Percentiles rank a stretch among this genome's conserved stretches.
Evolutionary conservation across 2,113 vertebrate species (phyloP).

Genomic region (Pituophis catenifer): DNA sequence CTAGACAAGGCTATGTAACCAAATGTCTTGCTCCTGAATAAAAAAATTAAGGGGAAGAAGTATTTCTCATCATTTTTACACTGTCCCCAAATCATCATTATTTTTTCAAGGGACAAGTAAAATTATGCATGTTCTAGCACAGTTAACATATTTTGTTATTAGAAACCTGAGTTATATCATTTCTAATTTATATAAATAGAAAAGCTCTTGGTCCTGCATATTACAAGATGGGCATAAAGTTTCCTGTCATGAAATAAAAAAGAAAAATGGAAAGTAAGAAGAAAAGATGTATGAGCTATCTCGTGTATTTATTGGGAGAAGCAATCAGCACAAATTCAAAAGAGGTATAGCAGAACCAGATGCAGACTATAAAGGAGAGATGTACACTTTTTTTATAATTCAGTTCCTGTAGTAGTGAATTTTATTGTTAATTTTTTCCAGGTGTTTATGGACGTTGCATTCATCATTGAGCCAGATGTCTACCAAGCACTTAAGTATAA

Average conservation of each 20-base stretch:
- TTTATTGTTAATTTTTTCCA: conserved; percentile 27
- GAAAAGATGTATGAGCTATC: neutral
- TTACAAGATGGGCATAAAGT: neutral
- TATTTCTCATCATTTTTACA: neutral
- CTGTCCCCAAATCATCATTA: neutral
- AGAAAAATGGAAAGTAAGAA: neutral
- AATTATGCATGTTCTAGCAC: neutral
- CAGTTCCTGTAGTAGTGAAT: conserved; percentile 23
- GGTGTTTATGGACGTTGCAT: neutral
- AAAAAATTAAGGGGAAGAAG: neutral
- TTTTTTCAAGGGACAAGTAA: neutral
- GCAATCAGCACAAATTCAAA: neutral
- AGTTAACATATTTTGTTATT: neutral
- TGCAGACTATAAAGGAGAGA: neutral
- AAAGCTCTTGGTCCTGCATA: neutral
- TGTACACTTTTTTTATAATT: neutral
- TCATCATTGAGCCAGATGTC: neutral
- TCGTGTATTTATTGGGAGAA: neutral
- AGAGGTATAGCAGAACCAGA: neutral
- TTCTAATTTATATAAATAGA: neutral
- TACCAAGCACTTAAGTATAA: conserved; percentile 36
- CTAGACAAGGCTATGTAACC: neutral
- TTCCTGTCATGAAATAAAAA: neutral
- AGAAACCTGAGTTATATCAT: neutral
- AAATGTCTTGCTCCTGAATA: neutral